Base-by-base conservation (phyloP, 2,888 invertebrate species). In the Diaprepes abbreviatus region DNA sequence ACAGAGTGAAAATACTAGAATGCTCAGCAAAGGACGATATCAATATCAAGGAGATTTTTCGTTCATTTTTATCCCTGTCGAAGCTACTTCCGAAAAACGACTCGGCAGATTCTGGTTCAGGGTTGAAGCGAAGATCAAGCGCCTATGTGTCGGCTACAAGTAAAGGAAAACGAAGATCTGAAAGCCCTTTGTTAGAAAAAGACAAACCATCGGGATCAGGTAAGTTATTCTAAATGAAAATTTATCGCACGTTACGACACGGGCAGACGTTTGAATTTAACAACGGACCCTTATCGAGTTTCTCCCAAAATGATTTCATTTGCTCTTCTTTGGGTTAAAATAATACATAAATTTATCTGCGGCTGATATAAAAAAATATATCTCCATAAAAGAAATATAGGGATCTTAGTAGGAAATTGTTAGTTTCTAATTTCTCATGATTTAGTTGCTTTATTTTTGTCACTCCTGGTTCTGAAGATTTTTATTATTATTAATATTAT, bases 21-120 rank as follows among this genome's bases (percentile, higher is more conserved):
- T 93, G 91, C 82, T 93, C 92, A 52, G 93, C 93, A 12, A 93
- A 92, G 82, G 92, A 92, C 79, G 92, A 93, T 82, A 88, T 89
- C 79, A 92, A 92, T 82, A 89, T 95, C 73, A 89, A 89, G 78
- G 93, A 94, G 76, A 89, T 94, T 67, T 95, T 95, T 85, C 90
- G 92, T 79, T 89, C 90, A 66, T 89, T 95, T 81, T 87, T 95
- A 72, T 90, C 92, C 36, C 86, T 95, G 62, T 92, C 93, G 60
- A 90, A 91, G 77, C 90, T 93, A 75, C 84, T 91, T 73, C 89
- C 90, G 33, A 87, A 87, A 73, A 89, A 89, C 71, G 82, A 87
- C 63, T 87, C 88, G 75, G 89, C 89, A 48, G 71, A 71, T 16
- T 79, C 83, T 57, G 59, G 43, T 21, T 85, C 87, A 19, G 89